Evolutionary conservation across 2,888 invertebrate species (phyloP).

Genomic region (Lycaena phlaeas): DNA sequence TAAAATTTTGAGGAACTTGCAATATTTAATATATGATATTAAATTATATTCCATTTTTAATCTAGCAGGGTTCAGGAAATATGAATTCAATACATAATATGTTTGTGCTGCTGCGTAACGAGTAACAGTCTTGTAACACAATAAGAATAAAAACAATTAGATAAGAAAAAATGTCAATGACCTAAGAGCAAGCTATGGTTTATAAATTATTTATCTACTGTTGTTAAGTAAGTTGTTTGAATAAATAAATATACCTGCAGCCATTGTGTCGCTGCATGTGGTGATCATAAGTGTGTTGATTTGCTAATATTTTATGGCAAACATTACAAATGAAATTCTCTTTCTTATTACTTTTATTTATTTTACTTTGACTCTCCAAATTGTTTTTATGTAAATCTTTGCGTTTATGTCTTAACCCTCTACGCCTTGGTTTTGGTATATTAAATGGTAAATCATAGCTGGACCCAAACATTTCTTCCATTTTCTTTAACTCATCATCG

Average conservation of each 20-base stretch:
- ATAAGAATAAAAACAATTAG: too few species aligned
- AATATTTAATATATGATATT: too few species aligned
- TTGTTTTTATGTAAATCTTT: constrained; percentile 10
- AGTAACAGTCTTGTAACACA: too few species aligned
- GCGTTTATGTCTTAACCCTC: constrained; percentile 9
- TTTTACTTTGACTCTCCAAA: constrained; percentile 1
- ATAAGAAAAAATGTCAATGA: too few species aligned
- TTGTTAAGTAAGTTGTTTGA: too few species aligned
- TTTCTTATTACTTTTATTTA: neutral
- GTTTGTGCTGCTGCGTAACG: too few species aligned
- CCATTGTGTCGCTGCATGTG: constrained; percentile 54
- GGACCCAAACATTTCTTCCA: constrained; percentile 14
- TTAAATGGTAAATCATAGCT: constrained; percentile 13
- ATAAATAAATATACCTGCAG: constrained; percentile 26
- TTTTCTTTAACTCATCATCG: constrained; percentile 6
- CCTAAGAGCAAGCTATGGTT: too few species aligned
- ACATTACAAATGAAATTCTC: constrained; percentile 33
- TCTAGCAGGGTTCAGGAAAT: too few species aligned
- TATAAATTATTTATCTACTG: too few species aligned
- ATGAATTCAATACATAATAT: too few species aligned
- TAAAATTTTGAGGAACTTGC: too few species aligned
- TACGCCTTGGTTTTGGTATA: constrained; percentile 10
- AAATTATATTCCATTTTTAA: too few species aligned
- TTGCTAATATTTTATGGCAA: constrained; percentile 42
- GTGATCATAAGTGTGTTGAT: constrained; percentile 34